Evolutionary conservation across 2,888 invertebrate species (phyloP), one percentile per base, ranked within the genome.

Genomic region (Malacosoma neustria): DNA sequence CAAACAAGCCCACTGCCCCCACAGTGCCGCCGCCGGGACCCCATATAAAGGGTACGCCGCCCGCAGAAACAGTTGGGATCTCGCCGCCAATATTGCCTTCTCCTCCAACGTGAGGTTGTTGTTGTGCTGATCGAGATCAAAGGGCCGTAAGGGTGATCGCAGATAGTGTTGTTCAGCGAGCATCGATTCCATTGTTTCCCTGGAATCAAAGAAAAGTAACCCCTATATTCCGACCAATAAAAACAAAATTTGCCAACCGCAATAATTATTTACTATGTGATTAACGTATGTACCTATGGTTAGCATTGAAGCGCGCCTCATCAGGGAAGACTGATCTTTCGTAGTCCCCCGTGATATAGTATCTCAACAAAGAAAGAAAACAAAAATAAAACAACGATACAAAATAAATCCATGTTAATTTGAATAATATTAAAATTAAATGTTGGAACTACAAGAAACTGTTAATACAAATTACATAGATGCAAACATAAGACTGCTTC

Each of bases 131-230:
- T 94, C 93, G 60, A 92, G 79, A 51, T 89, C 91, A 57, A 93
- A 91, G 29, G 93, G 92, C 35, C 93, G 89, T 51, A 93, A 80
- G 2, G 92, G 92, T 35, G 93, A 91, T 34, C 94, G 90, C 46
- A 94, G 87, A 55, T 94, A 91, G 55, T 94, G 93, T 75, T 95
- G 94, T 63, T 95, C 94, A 32, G 92, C 93, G 57, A 95, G 72
- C 92, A 95, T 93, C 37, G 92, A 92, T 74, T 95, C 95, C 95
- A 95, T 95, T 40, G 94, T 94, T 82, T 95, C 95, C 79, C 95
- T 94, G 90, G 51, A 81, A 85, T 46, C 57, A 52, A 39, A 57
- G 42, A 54, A 45, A 49, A 38, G 9, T 37, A 41, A 13, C 44
- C 39, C 53, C 51, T 45, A 55, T 35, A 36, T 29, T 3, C n/a